Percentiles rank a stretch among this genome's conserved stretches.
Evolutionary conservation across 2,113 vertebrate species (phyloP).

Genomic region (Atlantisia rogersi): DNA sequence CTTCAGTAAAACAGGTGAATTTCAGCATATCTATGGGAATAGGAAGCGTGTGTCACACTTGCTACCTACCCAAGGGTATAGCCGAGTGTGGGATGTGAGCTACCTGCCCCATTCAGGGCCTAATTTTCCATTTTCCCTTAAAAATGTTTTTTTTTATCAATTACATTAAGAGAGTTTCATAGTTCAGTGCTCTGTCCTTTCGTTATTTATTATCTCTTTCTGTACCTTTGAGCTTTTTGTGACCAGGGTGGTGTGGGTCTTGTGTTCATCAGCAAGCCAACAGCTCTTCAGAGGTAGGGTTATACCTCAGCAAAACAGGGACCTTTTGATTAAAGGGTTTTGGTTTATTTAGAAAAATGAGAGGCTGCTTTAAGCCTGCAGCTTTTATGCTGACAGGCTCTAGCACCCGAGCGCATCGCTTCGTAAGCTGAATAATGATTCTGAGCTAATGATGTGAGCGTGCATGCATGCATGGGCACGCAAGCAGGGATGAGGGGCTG

Average conservation of each 20-base stretch:
- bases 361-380: not conserved
- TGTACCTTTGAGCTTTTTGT: not conserved
- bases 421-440: not conserved
- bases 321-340: not conserved
- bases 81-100: rapidly evolving
- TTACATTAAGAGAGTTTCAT: not conserved
- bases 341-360: not conserved
- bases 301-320: not conserved
- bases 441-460: not conserved
- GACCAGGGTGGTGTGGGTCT: not conserved
- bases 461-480: not conserved
- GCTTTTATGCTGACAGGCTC: not conserved
- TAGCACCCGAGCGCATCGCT: not conserved
- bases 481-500: not conserved
- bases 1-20: not conserved
- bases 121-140: not conserved
- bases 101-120: rapidly evolving
- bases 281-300: not conserved
- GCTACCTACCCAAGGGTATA: not conserved
- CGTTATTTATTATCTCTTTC: not conserved
- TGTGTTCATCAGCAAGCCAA: not conserved
- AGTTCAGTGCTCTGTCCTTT: not conserved
- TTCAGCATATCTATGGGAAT: not conserved
- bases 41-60: not conserved
- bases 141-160: not conserved